Evolutionary conservation across 2,113 vertebrate species (phyloP), one percentile per base, ranked within the genome.

Genomic region (Tretioscincus oriximinensis): DNA sequence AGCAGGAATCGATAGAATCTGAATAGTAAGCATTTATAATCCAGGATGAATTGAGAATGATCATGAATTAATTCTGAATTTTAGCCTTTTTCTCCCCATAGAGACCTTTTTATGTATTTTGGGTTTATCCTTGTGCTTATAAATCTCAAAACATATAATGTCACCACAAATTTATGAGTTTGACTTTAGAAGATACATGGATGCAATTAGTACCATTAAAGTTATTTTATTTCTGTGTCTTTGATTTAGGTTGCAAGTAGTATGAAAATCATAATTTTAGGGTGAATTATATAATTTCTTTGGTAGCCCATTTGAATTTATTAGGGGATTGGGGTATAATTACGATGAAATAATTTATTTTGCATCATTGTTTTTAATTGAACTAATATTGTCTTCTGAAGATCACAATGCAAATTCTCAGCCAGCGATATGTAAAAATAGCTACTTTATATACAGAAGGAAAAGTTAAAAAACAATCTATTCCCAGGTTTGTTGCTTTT

Each of bases 221-320:
- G 31, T 92, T 89, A 88, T 89, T 94, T 95, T 92, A 90, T 90
- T 92, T 83, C 81, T 45, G 63, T 88, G 81, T 47, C 35, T 93
- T 88, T 85, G 35, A 84, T 89, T 82, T 92, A 91, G 90, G 87
- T 73, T 85, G 82, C 81, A 89, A 84, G 67, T 84, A 29, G 87
- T 80, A 90, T 90, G 82, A 90, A 92, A 85, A 84, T 90, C 81
- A 92, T 93, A 84, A 92, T 93, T 92, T 93, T 83, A 83, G 54
- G 89, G 80, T 91, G 80, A 90, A 93, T 93, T 92, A 92, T 90
- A 87, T 85, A 90, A 92, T 83, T 91, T 83, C 60, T 90, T 93
- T 91, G 90, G 80, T 92, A 92, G 88, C 73, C 86, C 91, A 80
- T 92, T 93, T 91, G 88, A 77, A 81, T 86, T 90, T 92, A 90